Evolutionary conservation across 1,140 invertebrate genomes (phyloP).

Genomic region (Brachionus plicatilis): DNA sequence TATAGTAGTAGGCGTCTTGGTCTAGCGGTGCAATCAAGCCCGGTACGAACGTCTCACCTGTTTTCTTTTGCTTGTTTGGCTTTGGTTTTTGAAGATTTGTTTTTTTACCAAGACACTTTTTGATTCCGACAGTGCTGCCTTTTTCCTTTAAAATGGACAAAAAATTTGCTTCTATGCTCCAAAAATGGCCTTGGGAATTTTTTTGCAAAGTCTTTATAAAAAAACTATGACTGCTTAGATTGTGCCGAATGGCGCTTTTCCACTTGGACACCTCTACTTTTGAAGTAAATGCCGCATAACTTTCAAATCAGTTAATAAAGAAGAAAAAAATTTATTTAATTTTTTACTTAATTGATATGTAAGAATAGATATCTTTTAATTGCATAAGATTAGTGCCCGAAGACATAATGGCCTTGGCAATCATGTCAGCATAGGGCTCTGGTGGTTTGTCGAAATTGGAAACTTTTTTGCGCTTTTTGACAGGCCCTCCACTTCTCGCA

Average conservation of each 20-base stretch:
- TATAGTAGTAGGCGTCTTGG: not conserved
- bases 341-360: conserved; percentile 10
- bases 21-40: not conserved
- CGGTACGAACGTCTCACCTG: not conserved
- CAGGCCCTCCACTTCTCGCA: not conserved
- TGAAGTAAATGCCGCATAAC: not conserved
- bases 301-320: not conserved
- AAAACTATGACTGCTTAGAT: conserved; percentile 30
- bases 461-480: not conserved
- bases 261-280: conserved; percentile 23
- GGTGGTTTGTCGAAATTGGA: conserved; percentile 20
- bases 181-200: conserved; percentile 34
- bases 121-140: not conserved
- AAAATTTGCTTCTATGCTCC: conserved; percentile 13
- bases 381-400: not conserved
- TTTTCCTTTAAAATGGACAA: conserved; percentile 25
- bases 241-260: conserved; percentile 36
- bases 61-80: not conserved
- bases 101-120: conserved; percentile 4
- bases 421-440: conserved; percentile 38
- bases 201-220: conserved; percentile 19
- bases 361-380: conserved; percentile 32
- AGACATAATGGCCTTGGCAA: conserved; percentile 12
- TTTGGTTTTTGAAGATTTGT: not conserved
- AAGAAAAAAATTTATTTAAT: not conserved